Base-by-base conservation (phyloP, 2,888 invertebrate genomes). In the Megastigmus dorsalis region DNA sequence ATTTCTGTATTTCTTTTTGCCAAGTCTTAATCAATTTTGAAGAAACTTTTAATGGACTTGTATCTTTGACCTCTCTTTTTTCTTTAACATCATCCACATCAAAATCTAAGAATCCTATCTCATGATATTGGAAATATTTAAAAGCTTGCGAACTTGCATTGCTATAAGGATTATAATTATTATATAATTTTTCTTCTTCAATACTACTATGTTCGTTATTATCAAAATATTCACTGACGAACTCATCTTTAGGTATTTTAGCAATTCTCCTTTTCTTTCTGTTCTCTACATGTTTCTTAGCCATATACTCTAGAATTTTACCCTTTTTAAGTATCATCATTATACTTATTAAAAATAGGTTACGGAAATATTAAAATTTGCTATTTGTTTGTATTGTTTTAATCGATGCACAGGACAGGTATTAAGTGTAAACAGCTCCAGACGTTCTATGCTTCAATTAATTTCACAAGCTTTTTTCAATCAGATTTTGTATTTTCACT, bases 121-220 rank as follows among this genome's bases (percentile, higher is more conserved):
- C 97, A 87, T 97, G 96, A 83, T 95, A 92, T 86, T 95, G 90
- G 15, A 97, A 90, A 86, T 95, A 97, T 62, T 93, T 91, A 82
- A 95, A 97, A 86, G 97, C 97, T 80, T 97, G 97, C 0, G 97
- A 97, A 89, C 97, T 97, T 4, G 93, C 84, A 3, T 77, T 82
- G 10, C 84, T 84, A 4, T 77, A 75, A 13, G 70, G 65, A 50
- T 68, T 26, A 3, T 50, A 50, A 13, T n/a, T n/a, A n/a, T n/a
- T n/a, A n/a, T n/a, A n/a, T n/a, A n/a, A 4, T 18, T 68, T 33
- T 18, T 62, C 70, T 6, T 75, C 68, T 18, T 71, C 77, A 15
- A 71, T 71, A 30, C 77, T 78, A 13, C 48, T 74, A 3, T 74
- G 69, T 9, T 65, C 67, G 15, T 79, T 77, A 18, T 79, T 73